Conservation (phyloP, 64 coral and sea anemone species). For the Montipora capricornis region DNA sequence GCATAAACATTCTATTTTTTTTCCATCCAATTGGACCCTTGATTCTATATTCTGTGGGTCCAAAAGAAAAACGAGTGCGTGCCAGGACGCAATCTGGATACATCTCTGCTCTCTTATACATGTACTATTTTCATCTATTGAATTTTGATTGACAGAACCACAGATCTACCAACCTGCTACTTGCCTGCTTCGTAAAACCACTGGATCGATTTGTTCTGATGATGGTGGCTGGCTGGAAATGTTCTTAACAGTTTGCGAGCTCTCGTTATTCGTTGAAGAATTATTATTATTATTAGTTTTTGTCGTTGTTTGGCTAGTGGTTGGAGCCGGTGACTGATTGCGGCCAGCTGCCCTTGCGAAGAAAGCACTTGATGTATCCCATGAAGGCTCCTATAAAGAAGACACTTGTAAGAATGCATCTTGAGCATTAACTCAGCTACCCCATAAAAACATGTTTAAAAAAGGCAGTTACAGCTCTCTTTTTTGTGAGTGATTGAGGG, state of each 20-base stretch:
- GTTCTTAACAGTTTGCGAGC: conserved; percentile 56
- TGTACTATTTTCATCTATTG: no score
- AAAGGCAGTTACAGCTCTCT: no score
- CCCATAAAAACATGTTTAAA: no score
- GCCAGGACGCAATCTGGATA: no score
- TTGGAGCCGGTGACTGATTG: conserved; percentile 46
- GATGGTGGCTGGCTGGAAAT: conserved; percentile 1
- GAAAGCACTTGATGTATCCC: conserved; percentile 98
- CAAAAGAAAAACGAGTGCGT: no score
- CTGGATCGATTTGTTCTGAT: conserved; percentile 83
- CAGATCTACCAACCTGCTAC: conserved; percentile 78
- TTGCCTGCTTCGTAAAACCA: conserved; percentile 89
- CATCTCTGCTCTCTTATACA: no score
- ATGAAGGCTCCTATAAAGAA: conserved; percentile 65
- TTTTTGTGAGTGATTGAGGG: no score
- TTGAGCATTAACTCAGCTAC: no score
- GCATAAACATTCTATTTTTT: no score
- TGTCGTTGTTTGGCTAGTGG: conserved; percentile 30
- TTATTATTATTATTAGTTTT: conserved; percentile 41
- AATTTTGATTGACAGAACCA: background rate
- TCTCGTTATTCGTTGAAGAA: conserved; percentile 6
- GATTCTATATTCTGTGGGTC: no score
- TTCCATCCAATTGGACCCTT: no score
- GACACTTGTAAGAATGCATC: background rate
- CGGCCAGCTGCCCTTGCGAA: conserved; percentile 87